phyloP scores from a whole-genome alignment of 1,140 invertebrate genomes.

The Pseudobourletiella spinata region DNA sequence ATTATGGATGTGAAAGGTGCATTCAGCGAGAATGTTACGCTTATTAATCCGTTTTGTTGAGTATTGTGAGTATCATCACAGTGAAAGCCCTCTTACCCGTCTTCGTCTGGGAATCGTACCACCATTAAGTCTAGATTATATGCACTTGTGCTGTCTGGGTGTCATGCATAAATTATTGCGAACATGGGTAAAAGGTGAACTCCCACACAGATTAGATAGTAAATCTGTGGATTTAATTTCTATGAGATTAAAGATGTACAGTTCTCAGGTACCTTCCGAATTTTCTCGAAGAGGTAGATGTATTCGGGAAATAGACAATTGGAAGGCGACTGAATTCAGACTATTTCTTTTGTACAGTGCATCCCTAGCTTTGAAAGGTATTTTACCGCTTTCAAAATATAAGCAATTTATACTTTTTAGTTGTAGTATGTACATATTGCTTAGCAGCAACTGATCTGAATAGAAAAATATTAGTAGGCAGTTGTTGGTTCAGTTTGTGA shows the following conservation, averaged over 20 bases:
- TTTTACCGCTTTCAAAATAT: conserved; percentile 5
- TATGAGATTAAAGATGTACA: conserved; percentile 1
- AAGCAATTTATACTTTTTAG: conserved; percentile 13
- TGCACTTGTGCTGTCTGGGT: conserved; percentile 34
- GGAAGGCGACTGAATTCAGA: conserved; percentile 30
- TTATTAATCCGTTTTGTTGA: conserved; percentile 5
- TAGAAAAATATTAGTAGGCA: background rate
- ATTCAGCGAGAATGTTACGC: conserved; percentile 32
- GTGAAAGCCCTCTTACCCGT: too few species aligned
- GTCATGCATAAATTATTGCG: conserved; percentile 28
- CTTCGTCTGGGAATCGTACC: conserved; percentile 30
- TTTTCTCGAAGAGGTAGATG: conserved; percentile 28
- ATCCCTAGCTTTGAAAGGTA: conserved; percentile 17
- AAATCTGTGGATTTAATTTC: conserved; percentile 12
- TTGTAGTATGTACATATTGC: background rate
- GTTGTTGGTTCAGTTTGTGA: conserved; percentile 9
- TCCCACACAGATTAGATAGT: conserved; percentile 2
- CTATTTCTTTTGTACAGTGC: conserved; percentile 32
- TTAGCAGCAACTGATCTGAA: too few species aligned
- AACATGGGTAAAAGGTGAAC: conserved; percentile 10
- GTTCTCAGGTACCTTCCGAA: conserved; percentile 26
- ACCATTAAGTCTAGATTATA: conserved; percentile 34
- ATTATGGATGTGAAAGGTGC: conserved; percentile 41
- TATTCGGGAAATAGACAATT: conserved; percentile 23
- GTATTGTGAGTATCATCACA: too few species aligned